Conservation (phyloP, 2,888 invertebrate species). For the Dasysyrphus albostriatus region DNA sequence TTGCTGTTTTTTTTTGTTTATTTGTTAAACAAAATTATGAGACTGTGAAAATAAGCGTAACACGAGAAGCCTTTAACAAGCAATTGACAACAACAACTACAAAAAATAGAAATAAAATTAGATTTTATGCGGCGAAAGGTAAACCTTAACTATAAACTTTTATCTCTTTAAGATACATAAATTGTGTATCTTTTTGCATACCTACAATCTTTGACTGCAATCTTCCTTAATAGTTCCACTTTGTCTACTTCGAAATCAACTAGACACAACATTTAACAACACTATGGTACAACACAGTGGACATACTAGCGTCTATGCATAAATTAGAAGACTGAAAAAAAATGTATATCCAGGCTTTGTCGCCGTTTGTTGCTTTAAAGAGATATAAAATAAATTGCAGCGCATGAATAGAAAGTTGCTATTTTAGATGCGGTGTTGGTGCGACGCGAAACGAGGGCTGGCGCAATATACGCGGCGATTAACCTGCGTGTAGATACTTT, state of each 20-base stretch:
- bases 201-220: slow-evolving; percentile 20
- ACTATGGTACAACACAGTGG: neutral
- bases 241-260: slow-evolving; percentile 27
- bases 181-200: slow-evolving; percentile 31
- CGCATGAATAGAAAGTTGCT: slow-evolving; percentile 63
- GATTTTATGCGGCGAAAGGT: slow-evolving; percentile 16
- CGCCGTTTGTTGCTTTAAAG: neutral
- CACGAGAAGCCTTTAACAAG: slow-evolving; percentile 17
- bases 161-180: neutral
- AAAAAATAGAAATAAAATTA: neutral
- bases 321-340: slow-evolving; percentile 1
- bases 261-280: slow-evolving; percentile 40
- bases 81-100: neutral
- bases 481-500: slow-evolving; percentile 40
- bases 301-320: neutral
- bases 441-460: neutral
- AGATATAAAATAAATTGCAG: slow-evolving; percentile 48
- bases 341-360: slow-evolving; percentile 1
- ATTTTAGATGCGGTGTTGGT: slow-evolving; percentile 35
- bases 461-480: neutral
- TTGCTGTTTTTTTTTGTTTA: neutral
- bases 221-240: slow-evolving; percentile 45
- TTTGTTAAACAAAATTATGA: neutral
- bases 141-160: slow-evolving; percentile 1
- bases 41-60: slow-evolving; percentile 35